Conservation (phyloP, 2,797 vertebrate genomes). For the Mus minutoides region DNA sequence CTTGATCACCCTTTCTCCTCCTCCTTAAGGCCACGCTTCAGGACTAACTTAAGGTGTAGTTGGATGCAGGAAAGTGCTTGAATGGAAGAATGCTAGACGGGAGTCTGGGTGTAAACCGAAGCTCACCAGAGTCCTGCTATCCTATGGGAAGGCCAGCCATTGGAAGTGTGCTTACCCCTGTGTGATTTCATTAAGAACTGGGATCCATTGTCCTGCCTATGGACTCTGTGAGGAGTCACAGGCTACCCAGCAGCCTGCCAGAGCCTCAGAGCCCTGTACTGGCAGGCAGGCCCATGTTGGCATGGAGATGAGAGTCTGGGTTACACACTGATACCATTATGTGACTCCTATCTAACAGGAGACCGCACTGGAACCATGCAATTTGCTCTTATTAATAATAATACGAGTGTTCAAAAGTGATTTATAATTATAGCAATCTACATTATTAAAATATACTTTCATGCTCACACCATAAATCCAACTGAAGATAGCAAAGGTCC, state of each 20-base stretch:
- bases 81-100: no score
- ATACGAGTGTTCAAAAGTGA: slow-evolving; percentile 71
- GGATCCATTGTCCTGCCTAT: not conserved
- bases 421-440: slow-evolving; percentile 75
- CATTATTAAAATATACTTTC: slow-evolving; percentile 62
- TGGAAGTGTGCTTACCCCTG: not conserved
- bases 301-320: slow-evolving; percentile 66
- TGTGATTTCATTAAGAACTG: not conserved
- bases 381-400: slow-evolving; percentile 70
- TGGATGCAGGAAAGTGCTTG: not conserved
- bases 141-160: not conserved
- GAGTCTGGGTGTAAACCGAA: not conserved
- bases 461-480: not conserved
- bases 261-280: not conserved
- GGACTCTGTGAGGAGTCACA: not conserved
- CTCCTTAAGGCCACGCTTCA: not conserved
- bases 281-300: slow-evolving; percentile 44
- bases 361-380: slow-evolving; percentile 25
- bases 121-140: not conserved
- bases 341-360: slow-evolving; percentile 9
- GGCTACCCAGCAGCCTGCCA: not conserved
- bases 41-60: fast-evolving
- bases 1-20: no score
- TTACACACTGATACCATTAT: slow-evolving; percentile 5
- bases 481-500: not conserved